These are phyloP conservation scores for Monarcha castaneiventris DNA, from an alignment of 2,113 vertebrate genomes.

Conservation along the genomic window DNA sequence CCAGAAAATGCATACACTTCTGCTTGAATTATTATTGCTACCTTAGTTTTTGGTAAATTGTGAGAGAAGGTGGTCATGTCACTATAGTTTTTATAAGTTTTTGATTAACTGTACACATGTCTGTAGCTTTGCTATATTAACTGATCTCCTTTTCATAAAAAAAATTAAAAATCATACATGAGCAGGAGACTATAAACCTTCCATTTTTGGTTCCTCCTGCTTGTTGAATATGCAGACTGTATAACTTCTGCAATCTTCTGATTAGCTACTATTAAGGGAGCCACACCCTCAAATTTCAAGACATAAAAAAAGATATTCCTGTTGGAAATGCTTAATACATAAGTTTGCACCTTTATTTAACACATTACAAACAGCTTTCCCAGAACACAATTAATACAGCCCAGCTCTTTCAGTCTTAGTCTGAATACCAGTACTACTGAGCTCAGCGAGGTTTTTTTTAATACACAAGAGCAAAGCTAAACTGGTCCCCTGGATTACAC, in stretches of 20 bases:
- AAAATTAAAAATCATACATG: not conserved
- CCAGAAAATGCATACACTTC: not conserved
- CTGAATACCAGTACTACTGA: not conserved
- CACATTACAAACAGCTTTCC: not conserved
- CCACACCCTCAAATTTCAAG: not conserved
- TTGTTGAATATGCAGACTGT: not conserved
- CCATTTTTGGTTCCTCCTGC: not conserved
- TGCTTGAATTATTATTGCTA: not conserved
- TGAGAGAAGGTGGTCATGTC: not conserved
- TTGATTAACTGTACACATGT: not conserved
- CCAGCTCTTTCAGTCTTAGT: not conserved
- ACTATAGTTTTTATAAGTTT: not conserved
- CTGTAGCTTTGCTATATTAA: not conserved
- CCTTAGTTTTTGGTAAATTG: not conserved
- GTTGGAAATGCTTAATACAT: not conserved
- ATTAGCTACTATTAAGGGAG: not conserved
- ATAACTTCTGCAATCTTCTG: not conserved
- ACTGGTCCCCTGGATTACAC: not conserved
- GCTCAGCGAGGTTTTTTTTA: not conserved
- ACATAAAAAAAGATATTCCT: not conserved
- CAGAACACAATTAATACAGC: not conserved
- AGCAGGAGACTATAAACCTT: not conserved
- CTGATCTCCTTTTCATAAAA: not conserved
- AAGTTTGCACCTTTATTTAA: not conserved
- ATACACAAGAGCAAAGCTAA: not conserved